Evolutionary conservation across 2,797 vertebrate species (phyloP).

Genomic region (Dicrostonyx torquatus): DNA sequence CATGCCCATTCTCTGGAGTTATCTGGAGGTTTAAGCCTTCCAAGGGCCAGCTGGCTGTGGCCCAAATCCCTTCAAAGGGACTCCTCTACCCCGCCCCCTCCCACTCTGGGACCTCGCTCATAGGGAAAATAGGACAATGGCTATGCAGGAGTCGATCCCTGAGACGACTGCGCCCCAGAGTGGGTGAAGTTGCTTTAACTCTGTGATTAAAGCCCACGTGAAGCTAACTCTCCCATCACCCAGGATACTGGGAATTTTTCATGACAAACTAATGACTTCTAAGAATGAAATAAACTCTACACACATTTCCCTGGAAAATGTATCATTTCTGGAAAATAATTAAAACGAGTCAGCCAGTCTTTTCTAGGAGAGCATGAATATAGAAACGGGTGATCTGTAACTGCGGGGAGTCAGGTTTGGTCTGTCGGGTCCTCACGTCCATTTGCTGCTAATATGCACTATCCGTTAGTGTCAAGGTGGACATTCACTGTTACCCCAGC

Average conservation of each 20-base stretch:
- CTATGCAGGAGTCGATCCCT: rapidly evolving
- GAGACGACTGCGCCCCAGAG: rapidly evolving
- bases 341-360: background rate
- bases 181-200: background rate
- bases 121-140: rapidly evolving
- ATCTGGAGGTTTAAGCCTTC: background rate
- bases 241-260: constrained; percentile 48
- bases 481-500: rapidly evolving
- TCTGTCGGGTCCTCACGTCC: rapidly evolving
- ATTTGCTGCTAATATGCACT: too few relatives aligned
- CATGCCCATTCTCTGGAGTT: background rate
- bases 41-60: rapidly evolving
- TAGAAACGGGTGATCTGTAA: rapidly evolving
- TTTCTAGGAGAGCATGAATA: background rate
- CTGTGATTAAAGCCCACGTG: background rate
- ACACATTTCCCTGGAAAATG: constrained; percentile 52
- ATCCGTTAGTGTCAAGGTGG: rapidly evolving
- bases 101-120: rapidly evolving
- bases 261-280: constrained; percentile 59
- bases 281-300: constrained; percentile 40
- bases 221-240: rapidly evolving
- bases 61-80: background rate
- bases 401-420: rapidly evolving
- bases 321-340: constrained; percentile 67
- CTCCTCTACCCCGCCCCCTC: too few relatives aligned